These are phyloP conservation scores for Pelosia muscerda DNA, from an alignment of 2,888 invertebrate species.

Conservation along the genomic window DNA sequence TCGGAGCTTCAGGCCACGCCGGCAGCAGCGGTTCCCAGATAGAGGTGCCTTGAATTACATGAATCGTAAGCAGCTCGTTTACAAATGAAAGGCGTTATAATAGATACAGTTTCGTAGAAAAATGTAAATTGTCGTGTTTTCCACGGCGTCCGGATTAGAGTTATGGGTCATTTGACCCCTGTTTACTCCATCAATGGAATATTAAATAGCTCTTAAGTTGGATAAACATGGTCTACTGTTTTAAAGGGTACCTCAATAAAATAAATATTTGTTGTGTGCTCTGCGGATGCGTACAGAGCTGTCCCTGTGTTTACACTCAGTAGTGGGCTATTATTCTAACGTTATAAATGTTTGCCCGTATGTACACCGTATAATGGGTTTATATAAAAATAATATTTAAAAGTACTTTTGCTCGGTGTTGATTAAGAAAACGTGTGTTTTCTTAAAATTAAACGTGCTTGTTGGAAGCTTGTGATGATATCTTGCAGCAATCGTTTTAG, in stretches of 20 bases:
- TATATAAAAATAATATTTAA: background rate
- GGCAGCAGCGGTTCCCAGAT: slow-evolving; percentile 36
- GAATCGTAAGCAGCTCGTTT: slow-evolving; percentile 65
- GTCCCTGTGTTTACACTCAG: slow-evolving; percentile 4
- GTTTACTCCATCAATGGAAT: slow-evolving; percentile 70
- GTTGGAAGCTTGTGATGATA: background rate
- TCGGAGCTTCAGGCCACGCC: slow-evolving; percentile 32
- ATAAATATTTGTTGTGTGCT: slow-evolving; percentile 39
- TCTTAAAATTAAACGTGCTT: background rate
- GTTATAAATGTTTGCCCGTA: slow-evolving; percentile 30
- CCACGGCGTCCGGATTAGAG: slow-evolving; percentile 66
- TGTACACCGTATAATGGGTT: slow-evolving; percentile 12
- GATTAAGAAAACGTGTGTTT: background rate
- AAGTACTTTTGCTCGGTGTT: background rate
- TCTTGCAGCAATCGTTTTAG: background rate
- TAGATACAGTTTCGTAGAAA: slow-evolving; percentile 75
- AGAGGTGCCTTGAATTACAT: slow-evolving; percentile 57
- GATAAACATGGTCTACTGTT: slow-evolving; percentile 46
- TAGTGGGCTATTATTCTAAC: slow-evolving; percentile 29
- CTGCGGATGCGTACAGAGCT: slow-evolving; percentile 20
- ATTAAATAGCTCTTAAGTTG: slow-evolving; percentile 66
- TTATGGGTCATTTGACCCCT: slow-evolving; percentile 78
- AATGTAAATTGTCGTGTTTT: slow-evolving; percentile 72
- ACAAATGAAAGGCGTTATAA: slow-evolving; percentile 67
- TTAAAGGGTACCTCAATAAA: slow-evolving; percentile 34